Evolutionary conservation across 2,113 vertebrate genomes (phyloP).

Genomic region (Poicephalus meyeri): DNA sequence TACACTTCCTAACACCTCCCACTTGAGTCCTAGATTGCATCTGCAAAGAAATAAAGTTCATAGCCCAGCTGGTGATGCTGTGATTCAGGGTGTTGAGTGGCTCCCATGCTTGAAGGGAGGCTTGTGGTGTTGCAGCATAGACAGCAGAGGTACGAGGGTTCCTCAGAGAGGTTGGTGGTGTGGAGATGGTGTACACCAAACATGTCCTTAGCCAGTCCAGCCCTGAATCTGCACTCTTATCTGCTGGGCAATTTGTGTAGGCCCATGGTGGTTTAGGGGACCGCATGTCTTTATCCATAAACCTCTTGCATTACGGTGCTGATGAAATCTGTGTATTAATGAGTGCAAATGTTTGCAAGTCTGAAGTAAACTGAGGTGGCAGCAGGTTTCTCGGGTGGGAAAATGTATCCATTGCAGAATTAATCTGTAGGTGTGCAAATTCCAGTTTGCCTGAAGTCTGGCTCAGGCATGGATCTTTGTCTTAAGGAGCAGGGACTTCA

Average conservation of each 20-base stretch:
- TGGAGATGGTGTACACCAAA: background rate
- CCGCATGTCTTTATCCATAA: fast-evolving
- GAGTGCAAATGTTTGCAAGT: background rate
- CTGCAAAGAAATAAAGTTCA: conserved; percentile 5
- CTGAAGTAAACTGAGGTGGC: background rate
- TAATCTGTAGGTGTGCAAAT: background rate
- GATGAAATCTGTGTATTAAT: background rate
- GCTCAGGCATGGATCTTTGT: background rate
- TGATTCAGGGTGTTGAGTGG: background rate
- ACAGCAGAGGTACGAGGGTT: background rate
- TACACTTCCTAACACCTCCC: background rate
- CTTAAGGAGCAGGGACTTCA: background rate
- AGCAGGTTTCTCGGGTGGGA: background rate
- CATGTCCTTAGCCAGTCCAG: background rate
- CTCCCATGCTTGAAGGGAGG: background rate
- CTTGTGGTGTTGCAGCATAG: background rate
- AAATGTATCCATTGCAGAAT: background rate
- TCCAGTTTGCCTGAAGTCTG: background rate
- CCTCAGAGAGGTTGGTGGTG: background rate
- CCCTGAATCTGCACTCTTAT: background rate
- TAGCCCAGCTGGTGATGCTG: background rate
- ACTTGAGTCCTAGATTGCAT: conserved; percentile 11
- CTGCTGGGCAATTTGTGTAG: fast-evolving
- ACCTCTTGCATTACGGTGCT: background rate
- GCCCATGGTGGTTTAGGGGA: background rate